A percentile compares a stretch with the other conserved stretches of the same genome.
Evolutionary conservation across 1,140 invertebrate species (phyloP).

Genomic region (Sycophila sp.): DNA sequence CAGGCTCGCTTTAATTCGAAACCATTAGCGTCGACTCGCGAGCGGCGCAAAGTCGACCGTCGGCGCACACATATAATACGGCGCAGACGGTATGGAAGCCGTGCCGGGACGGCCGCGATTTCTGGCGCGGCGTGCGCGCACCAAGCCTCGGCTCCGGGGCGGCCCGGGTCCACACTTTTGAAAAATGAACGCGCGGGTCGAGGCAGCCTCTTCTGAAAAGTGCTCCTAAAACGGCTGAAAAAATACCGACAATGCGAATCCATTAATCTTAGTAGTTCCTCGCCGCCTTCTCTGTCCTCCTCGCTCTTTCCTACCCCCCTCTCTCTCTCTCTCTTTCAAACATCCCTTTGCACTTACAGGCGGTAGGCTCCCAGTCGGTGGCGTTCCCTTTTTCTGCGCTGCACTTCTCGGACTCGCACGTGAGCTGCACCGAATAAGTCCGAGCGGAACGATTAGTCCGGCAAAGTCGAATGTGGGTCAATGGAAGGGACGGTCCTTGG

Average conservation of each 20-base stretch:
- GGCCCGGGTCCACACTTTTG: constrained; percentile 49
- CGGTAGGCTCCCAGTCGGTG: constrained; percentile 21
- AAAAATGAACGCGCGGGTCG: constrained; percentile 50
- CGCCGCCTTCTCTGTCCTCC: neutral
- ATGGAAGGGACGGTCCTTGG: neutral
- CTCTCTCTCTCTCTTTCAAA: constrained; percentile 14
- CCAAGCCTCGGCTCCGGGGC: no score
- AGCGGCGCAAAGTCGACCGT: neutral
- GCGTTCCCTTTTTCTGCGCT: no score
- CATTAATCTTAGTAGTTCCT: constrained; percentile 54
- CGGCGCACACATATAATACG: no score
- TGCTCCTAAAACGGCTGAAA: constrained; percentile 56
- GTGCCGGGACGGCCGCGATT: no score
- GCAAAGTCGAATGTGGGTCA: constrained; percentile 45
- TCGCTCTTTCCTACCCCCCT: neutral
- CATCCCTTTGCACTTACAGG: constrained; percentile 53
- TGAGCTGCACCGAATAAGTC: constrained; percentile 18
- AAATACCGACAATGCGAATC: constrained; percentile 57
- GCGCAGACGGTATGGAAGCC: no score
- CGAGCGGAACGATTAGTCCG: constrained; percentile 41
- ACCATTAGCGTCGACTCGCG: constrained; percentile 49
- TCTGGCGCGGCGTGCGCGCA: no score
- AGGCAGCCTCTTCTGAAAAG: constrained; percentile 49
- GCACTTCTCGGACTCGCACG: constrained; percentile 33
- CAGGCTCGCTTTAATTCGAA: constrained; percentile 50